Evolutionary conservation across 2,797 vertebrate genomes (phyloP).

Genomic region (Acanthornis magna): DNA sequence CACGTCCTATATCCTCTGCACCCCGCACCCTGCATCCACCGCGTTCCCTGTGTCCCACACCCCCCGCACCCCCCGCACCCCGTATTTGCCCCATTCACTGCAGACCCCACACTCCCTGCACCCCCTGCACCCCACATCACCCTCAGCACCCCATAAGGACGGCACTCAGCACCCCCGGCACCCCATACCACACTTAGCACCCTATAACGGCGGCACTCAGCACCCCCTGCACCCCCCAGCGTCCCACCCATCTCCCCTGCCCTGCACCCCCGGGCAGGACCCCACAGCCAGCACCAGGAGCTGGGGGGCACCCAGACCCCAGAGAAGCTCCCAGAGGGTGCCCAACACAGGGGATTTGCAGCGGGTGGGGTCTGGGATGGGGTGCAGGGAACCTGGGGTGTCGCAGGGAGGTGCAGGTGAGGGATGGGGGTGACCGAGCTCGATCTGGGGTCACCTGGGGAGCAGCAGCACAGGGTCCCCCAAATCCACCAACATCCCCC

Average conservation of each 20-base stretch:
- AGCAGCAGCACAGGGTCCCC: background rate
- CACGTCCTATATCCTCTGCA: background rate
- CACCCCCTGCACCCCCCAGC: rapidly evolving
- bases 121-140: background rate
- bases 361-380: background rate
- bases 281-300: background rate
- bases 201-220: background rate
- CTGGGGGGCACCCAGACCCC: too few species aligned
- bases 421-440: background rate
- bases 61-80: background rate
- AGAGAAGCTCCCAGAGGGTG: rapidly evolving
- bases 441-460: background rate
- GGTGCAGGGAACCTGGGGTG: background rate
- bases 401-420: background rate
- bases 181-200: background rate
- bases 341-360: background rate
- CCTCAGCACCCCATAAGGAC: background rate
- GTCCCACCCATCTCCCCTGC: background rate
- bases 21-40: background rate
- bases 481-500: rapidly evolving
- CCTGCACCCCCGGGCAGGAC: background rate
- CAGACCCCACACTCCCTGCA: too few species aligned
- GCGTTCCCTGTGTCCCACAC: too few species aligned
- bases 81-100: too few species aligned
- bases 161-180: rapidly evolving